These are phyloP conservation scores for Styela clava DNA, from an alignment of 23 tunicate species.

Conservation along the genomic window DNA sequence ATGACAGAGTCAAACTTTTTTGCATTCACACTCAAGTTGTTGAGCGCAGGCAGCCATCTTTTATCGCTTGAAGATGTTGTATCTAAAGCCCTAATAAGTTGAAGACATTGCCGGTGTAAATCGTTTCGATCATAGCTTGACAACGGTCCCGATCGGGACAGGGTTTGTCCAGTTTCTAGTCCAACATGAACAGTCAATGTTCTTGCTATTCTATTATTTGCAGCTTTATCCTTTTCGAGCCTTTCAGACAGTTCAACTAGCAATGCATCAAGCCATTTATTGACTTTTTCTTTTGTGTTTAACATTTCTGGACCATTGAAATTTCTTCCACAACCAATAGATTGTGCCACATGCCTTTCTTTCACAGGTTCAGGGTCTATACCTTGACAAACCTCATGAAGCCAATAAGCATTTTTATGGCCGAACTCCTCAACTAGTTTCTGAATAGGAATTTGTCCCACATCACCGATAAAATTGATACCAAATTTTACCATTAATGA, in stretches of 20 bases:
- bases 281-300: constrained; percentile 62
- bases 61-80: neutral
- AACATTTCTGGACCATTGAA: constrained; percentile 62
- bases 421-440: constrained; percentile 32
- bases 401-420: constrained; percentile 63
- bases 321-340: constrained; percentile 83
- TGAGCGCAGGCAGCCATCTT: constrained; percentile 20
- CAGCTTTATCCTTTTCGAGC: constrained; percentile 43
- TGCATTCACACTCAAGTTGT: constrained; percentile 15
- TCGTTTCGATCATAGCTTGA: constrained; percentile 46
- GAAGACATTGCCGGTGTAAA: constrained; percentile 19
- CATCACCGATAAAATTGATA: constrained; percentile 58
- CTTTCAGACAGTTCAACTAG: constrained; percentile 66
- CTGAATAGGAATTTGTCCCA: constrained; percentile 31
- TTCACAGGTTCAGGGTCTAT: constrained; percentile 76
- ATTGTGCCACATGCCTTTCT: constrained; percentile 71
- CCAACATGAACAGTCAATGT: constrained; percentile 53
- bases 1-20: constrained; percentile 20
- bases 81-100: constrained; percentile 9
- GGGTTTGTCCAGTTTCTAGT: constrained; percentile 22
- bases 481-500: constrained; percentile 24
- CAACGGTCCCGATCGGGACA: constrained; percentile 61
- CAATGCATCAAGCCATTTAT: constrained; percentile 60
- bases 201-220: constrained; percentile 64
- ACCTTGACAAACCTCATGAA: constrained; percentile 65